Percentiles rank a stretch among this genome's conserved stretches.
Conservation (phyloP, 2,113 vertebrate genomes). For the Acrocephalus arundinaceus region DNA sequence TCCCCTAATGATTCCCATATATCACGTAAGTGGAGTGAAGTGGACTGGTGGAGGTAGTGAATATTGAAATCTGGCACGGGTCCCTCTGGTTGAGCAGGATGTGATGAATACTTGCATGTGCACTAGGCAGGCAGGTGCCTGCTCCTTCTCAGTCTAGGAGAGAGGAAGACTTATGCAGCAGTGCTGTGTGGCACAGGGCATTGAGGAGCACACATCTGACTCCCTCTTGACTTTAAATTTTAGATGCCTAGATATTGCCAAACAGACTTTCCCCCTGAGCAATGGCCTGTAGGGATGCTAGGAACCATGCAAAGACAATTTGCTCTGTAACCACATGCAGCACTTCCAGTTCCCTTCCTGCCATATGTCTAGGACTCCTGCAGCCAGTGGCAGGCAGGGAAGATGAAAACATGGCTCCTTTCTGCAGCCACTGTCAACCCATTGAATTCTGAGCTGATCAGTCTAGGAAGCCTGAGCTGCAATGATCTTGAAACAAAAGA, state of each 20-base stretch:
- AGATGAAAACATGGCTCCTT: neutral
- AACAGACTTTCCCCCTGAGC: neutral
- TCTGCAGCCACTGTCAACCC: neutral
- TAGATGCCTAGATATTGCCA: neutral
- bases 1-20: neutral
- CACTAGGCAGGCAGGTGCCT: neutral
- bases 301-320: neutral
- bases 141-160: neutral
- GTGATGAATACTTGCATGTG: neutral
- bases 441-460: neutral
- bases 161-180: neutral
- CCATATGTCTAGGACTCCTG: fast-evolving
- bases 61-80: neutral
- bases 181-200: fast-evolving
- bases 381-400: fast-evolving
- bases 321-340: neutral
- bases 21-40: neutral
- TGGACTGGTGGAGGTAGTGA: neutral
- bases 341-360: neutral
- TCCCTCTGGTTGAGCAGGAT: neutral
- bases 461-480: neutral
- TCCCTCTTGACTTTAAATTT: neutral
- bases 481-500: neutral
- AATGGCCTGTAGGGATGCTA: neutral
- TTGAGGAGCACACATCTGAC: neutral